Evolutionary conservation across 2,797 vertebrate genomes (phyloP).

Genomic region (Sternarchorhynchus goeldii): DNA sequence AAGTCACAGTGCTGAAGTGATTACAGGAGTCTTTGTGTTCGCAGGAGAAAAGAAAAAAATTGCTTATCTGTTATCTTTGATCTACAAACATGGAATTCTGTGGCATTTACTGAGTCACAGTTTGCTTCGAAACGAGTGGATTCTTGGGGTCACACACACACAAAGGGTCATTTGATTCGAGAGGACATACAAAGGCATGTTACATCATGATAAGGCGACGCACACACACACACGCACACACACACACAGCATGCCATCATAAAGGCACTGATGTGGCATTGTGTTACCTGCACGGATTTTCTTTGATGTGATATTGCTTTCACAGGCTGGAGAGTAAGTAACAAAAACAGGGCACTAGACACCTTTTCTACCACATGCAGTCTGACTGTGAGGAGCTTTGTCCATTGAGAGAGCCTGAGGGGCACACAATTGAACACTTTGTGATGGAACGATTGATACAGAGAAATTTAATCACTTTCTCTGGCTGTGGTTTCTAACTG

Average conservation of each 20-base stretch:
- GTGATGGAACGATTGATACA: slow-evolving; percentile 65
- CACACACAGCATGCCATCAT: slow-evolving; percentile 49
- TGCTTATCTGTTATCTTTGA: slow-evolving; percentile 45
- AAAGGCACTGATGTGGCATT: slow-evolving; percentile 55
- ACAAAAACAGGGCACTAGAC: slow-evolving; percentile 58
- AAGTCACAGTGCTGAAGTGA: slow-evolving; percentile 47
- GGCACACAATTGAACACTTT: slow-evolving; percentile 62
- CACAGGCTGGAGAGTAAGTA: slow-evolving; percentile 55
- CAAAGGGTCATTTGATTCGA: slow-evolving; percentile 48
- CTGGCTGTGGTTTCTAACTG: slow-evolving; percentile 61
- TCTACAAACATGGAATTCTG: slow-evolving; percentile 46
- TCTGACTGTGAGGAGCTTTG: slow-evolving; percentile 59
- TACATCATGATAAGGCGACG: slow-evolving; percentile 52
- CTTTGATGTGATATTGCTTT: slow-evolving; percentile 66
- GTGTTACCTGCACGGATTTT: slow-evolving; percentile 58
- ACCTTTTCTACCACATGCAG: slow-evolving; percentile 58
- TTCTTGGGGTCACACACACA: slow-evolving; percentile 19
- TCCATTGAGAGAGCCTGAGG: slow-evolving; percentile 54
- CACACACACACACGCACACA: slow-evolving; percentile 25
- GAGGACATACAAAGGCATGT: slow-evolving; percentile 45
- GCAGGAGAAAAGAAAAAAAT: slow-evolving; percentile 38
- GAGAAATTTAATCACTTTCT: slow-evolving; percentile 61
- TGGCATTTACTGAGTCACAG: slow-evolving; percentile 40
- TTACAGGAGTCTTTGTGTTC: slow-evolving; percentile 47
- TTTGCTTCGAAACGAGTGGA: slow-evolving; percentile 36